phyloP scores from a whole-genome alignment of 2,797 vertebrate genomes.

The Poeciliopsis infans region DNA sequence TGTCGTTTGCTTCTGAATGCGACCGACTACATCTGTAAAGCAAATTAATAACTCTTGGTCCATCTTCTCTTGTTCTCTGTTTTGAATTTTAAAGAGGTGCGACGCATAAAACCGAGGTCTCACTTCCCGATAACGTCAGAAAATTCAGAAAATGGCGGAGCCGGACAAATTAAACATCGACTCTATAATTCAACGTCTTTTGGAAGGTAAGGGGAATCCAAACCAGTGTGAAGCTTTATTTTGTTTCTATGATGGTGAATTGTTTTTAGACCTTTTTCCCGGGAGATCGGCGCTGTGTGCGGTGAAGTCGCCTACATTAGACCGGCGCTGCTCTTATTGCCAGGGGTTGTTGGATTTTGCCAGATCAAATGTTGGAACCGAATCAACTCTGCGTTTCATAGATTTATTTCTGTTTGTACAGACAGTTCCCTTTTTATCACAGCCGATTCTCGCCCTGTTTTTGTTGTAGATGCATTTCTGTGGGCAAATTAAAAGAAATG shows the following conservation, averaged over 20 bases:
- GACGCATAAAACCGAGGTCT: constrained; percentile 66
- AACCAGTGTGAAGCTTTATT: background rate
- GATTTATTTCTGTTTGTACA: background rate
- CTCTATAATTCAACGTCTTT: constrained; percentile 87
- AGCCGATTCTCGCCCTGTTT: background rate
- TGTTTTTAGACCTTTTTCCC: background rate
- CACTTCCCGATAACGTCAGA: constrained; percentile 76
- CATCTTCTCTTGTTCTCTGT: constrained; percentile 18
- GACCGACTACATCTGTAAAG: background rate
- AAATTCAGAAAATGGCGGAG: constrained; percentile 89
- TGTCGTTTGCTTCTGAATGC: background rate
- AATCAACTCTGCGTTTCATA: background rate
- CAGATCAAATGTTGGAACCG: constrained; percentile 3
- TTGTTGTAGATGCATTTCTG: background rate
- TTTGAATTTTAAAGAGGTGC: constrained; percentile 47
- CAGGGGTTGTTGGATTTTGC: constrained; percentile 19
- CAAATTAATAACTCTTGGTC: background rate
- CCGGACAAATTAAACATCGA: constrained; percentile 90
- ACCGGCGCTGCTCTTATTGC: background rate
- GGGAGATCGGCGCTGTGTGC: constrained; percentile 7
- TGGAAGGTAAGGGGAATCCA: constrained; percentile 81
- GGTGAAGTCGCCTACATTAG: constrained; percentile 30
- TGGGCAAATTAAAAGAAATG: background rate
- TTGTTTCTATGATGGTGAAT: background rate
- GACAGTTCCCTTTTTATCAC: background rate